These are phyloP conservation scores for Myopa testacea DNA, from an alignment of 2,888 invertebrate species.

Conservation along the genomic window DNA sequence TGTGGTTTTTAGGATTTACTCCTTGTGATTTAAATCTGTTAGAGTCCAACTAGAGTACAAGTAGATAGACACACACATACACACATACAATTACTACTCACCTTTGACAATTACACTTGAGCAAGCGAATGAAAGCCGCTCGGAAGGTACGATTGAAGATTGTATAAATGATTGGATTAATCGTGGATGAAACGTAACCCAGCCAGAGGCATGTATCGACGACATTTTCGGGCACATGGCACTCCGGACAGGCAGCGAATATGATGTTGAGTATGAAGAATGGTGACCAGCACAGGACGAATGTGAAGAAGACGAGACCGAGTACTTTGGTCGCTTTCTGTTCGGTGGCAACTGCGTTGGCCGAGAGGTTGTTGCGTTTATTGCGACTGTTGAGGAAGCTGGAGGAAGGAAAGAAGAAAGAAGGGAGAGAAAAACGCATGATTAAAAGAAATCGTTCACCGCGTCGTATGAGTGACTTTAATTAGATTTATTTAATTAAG, in stretches of 20 bases:
- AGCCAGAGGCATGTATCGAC: slow-evolving; percentile 90
- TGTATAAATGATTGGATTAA: slow-evolving; percentile 95
- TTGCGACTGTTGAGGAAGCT: slow-evolving; percentile 79
- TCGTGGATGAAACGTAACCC: slow-evolving; percentile 91
- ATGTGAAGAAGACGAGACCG: slow-evolving; percentile 91
- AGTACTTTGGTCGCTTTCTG: slow-evolving; percentile 92
- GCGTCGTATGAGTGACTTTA: background rate
- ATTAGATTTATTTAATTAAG: background rate
- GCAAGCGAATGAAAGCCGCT: slow-evolving; percentile 82
- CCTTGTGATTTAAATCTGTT: no score
- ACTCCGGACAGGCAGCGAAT: slow-evolving; percentile 85
- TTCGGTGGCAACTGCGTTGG: slow-evolving; percentile 88
- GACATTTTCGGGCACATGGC: slow-evolving; percentile 76
- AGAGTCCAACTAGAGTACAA: background rate
- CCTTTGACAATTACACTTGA: slow-evolving; percentile 83
- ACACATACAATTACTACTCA: slow-evolving; percentile 61
- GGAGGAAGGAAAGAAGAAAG: slow-evolving; percentile 52
- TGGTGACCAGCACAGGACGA: slow-evolving; percentile 93
- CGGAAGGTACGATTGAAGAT: slow-evolving; percentile 92
- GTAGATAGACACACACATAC: background rate
- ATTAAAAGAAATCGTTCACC: background rate
- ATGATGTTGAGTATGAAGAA: slow-evolving; percentile 91
- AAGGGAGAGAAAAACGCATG: background rate
- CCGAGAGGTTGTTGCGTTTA: slow-evolving; percentile 78
- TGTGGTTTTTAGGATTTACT: no score